A percentile compares a stretch with the other conserved stretches of the same genome.
phyloP scores from a whole-genome alignment of 2,113 vertebrate species.

The Oxyura jamaicensis region DNA sequence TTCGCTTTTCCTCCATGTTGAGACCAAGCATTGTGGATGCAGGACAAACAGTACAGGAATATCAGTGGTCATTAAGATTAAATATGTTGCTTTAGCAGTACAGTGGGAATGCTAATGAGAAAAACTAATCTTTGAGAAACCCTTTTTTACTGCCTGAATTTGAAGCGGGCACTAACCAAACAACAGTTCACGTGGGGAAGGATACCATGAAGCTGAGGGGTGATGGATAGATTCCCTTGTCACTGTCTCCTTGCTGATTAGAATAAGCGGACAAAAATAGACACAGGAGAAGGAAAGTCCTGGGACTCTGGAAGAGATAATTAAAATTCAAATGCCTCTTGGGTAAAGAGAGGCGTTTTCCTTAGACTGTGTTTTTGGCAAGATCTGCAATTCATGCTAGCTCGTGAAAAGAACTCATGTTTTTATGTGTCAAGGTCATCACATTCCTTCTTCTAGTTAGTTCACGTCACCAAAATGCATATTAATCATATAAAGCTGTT shows the following conservation, averaged over 20 bases:
- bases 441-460: background rate
- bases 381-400: background rate
- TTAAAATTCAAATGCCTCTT: background rate
- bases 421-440: background rate
- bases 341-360: background rate
- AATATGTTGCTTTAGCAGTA: constrained; percentile 6
- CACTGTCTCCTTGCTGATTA: background rate
- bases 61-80: constrained; percentile 27
- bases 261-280: background rate
- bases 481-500: background rate
- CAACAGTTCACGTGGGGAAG: background rate
- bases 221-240: background rate
- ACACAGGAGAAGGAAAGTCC: background rate
- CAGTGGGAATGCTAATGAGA: constrained; percentile 29
- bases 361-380: background rate
- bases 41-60: background rate
- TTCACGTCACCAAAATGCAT: background rate
- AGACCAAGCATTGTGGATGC: background rate
- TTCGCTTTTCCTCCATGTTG: background rate
- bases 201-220: background rate
- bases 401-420: background rate
- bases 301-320: background rate
- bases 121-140: constrained; percentile 5
- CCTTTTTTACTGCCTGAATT: constrained; percentile 14
- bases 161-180: background rate